A percentile compares a stretch with the other conserved stretches of the same genome.
These are phyloP conservation scores for Pherbina coryleti DNA, from an alignment of 2,888 invertebrate species.

Conservation along the genomic window DNA sequence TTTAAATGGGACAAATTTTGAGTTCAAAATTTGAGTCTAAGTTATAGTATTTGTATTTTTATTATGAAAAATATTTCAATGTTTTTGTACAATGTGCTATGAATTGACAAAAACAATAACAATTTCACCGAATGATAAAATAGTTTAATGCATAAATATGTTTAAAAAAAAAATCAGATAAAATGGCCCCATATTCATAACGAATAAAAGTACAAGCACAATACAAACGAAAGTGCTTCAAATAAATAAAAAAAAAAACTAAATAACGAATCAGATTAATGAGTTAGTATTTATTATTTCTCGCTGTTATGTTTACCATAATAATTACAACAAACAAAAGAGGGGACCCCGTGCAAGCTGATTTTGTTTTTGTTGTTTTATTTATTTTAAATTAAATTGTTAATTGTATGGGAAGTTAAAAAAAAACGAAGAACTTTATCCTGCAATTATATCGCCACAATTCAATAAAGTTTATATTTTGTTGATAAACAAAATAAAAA, in stretches of 20 bases:
- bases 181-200: background rate
- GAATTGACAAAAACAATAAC: background rate
- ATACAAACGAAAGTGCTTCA: background rate
- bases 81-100: background rate
- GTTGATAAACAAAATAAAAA: too few species aligned
- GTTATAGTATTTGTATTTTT: background rate
- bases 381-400: background rate
- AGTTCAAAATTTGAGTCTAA: background rate
- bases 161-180: background rate
- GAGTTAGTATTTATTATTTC: too few species aligned
- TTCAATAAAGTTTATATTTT: too few species aligned
- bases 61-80: background rate
- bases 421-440: too few species aligned
- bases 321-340: too few species aligned
- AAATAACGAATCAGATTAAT: too few species aligned
- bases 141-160: slow-evolving; percentile 8
- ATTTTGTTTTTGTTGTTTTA: too few species aligned
- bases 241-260: background rate
- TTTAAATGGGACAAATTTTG: background rate
- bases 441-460: too few species aligned
- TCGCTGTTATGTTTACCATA: too few species aligned
- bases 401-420: too few species aligned
- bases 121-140: background rate
- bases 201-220: background rate
- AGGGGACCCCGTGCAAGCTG: background rate